Conservation (phyloP, 1,140 invertebrate genomes). For the Calliphora vicina region DNA sequence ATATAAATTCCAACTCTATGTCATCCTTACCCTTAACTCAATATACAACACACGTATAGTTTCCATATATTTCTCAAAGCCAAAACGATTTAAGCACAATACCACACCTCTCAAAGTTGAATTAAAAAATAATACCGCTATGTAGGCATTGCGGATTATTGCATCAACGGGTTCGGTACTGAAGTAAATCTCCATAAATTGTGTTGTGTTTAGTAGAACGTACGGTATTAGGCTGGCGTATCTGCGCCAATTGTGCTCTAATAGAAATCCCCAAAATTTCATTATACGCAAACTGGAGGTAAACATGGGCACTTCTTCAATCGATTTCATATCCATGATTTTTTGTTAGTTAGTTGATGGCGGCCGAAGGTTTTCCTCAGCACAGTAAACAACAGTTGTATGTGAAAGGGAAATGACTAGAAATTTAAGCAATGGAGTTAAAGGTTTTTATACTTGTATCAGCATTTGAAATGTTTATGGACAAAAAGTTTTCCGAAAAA, state of each 20-base stretch:
- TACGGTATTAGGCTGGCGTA: constrained; percentile 53
- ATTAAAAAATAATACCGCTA: constrained; percentile 53
- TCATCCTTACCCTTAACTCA: constrained; percentile 43
- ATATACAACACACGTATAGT: constrained; percentile 44
- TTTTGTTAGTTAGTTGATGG: not conserved
- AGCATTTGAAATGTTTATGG: not conserved
- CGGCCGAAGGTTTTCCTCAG: not conserved
- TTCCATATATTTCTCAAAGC: constrained; percentile 48
- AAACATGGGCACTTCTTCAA: constrained; percentile 48
- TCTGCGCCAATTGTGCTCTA: constrained; percentile 53
- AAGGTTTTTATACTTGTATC: no score
- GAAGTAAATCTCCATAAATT: constrained; percentile 54
- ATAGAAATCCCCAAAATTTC: constrained; percentile 58
- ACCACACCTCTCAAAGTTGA: constrained; percentile 48
- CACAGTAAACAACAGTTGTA: no score
- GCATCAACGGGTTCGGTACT: constrained; percentile 54
- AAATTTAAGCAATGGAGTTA: no score
- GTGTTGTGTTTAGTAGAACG: constrained; percentile 48
- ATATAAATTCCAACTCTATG: constrained; percentile 36
- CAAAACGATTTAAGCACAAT: constrained; percentile 45
- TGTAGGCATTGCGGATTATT: constrained; percentile 53
- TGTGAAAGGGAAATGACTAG: no score
- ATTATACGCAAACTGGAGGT: constrained; percentile 49
- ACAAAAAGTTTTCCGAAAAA: not conserved
- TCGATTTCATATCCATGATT: not conserved